Conservation (phyloP, 2,888 invertebrate species). For the Latheticus oryzae region DNA sequence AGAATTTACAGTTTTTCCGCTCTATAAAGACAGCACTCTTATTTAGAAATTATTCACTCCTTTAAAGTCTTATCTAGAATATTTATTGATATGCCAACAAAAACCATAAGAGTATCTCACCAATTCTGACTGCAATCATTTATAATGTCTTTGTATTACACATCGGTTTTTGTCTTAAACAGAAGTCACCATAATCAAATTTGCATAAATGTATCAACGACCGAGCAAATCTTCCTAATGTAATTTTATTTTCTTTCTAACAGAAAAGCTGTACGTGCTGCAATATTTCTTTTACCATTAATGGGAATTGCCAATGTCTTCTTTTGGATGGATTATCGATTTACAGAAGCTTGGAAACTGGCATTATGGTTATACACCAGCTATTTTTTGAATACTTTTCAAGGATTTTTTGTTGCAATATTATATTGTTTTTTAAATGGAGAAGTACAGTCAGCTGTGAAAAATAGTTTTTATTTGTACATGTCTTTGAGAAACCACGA, state of each 20-base stretch:
- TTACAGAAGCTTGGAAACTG: conserved; percentile 76
- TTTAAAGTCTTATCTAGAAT: no score
- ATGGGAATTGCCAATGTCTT: conserved; percentile 84
- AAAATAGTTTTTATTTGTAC: conserved; percentile 53
- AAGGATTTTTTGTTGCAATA: conserved; percentile 83
- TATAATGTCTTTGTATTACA: no score
- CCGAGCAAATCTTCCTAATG: neutral
- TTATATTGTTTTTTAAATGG: conserved; percentile 87
- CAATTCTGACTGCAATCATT: no score
- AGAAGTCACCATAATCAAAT: no score
- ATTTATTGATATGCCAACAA: no score
- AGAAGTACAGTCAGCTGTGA: conserved; percentile 72
- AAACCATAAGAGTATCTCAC: no score
- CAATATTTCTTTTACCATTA: conserved; percentile 81
- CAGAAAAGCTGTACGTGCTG: conserved; percentile 85
- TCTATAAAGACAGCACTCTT: no score
- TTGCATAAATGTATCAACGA: no score
- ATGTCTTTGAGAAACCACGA: conserved; percentile 55
- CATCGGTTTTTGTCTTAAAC: no score
- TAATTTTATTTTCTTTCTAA: conserved; percentile 1
- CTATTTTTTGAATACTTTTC: conserved; percentile 85
- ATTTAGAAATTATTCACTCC: no score
- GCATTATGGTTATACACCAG: conserved; percentile 83
- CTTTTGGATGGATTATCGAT: conserved; percentile 75
- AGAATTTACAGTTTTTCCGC: no score